Base-by-base conservation (phyloP, 2,888 invertebrate genomes). In the Argynnis bischoffii region DNA sequence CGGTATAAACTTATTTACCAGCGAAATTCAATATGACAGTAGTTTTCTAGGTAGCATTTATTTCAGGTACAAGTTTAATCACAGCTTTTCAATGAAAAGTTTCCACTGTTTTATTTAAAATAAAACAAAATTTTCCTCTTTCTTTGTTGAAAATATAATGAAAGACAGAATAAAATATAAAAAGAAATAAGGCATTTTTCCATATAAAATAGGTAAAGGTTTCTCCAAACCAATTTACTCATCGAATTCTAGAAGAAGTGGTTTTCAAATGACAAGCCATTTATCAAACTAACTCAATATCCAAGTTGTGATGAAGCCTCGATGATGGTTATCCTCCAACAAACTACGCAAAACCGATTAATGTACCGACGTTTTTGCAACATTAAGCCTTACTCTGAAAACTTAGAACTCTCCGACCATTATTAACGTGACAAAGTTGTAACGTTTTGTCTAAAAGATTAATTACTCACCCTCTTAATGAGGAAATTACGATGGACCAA, bases 261-360 rank as follows among this genome's bases (percentile, higher is more conserved):
- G 60, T 56, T 61, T 64, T 56, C 56, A 56, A 60, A 47, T 56
- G 46, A 55, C 55, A 47, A 64, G 26, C 51, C 53, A 69, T 69
- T 69, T 63, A 64, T 69, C 69, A 67, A 60, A 55, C 56, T 50
- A 56, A 55, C 35, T 53, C 69, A 63, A 63, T 63, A 67, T 6
- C 47, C 48, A 55, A 64, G 64, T 64, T 68, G 55, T 64, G 64
- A 65, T 60, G 59, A 61, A 61, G 51, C 68, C 51, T 11, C 35
- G 4, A 46, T 35, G 56, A 54, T 56, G 48, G 55, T 47, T 56
- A 64, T 51, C 55, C 18, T n/a, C 18, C 31, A 55, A 50, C 48
- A 55, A 56, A 47, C 41, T 51, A 61, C 15, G 21, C 16, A 16
- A 64, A 64, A 21, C 14, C 41, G 31, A 55, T 31, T 57, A 47